Evolutionary conservation across 2,113 vertebrate species (phyloP).

Genomic region (Cacatua alba): DNA sequence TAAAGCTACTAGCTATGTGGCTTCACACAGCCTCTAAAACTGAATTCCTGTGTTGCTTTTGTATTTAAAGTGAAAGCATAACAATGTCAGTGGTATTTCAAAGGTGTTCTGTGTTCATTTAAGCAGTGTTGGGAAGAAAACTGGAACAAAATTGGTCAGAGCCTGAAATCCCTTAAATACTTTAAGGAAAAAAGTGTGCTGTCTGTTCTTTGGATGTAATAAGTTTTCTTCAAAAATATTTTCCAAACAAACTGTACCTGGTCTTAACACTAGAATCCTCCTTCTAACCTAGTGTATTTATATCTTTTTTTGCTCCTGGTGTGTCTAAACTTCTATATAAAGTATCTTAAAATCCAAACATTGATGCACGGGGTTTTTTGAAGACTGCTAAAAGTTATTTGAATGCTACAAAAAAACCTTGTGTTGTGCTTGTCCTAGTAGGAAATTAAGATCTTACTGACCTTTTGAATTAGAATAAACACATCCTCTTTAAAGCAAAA

Average conservation of each 20-base stretch:
- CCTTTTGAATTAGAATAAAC: background rate
- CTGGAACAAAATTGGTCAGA: background rate
- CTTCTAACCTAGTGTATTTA: background rate
- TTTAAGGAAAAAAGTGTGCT: background rate
- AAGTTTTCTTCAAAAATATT: background rate
- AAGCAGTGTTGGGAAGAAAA: background rate
- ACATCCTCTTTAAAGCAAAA: background rate
- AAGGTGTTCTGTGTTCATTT: background rate
- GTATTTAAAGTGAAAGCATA: background rate
- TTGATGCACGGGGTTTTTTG: accelerated
- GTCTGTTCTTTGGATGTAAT: background rate
- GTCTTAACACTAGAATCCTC: background rate
- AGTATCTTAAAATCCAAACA: background rate
- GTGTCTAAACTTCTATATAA: background rate
- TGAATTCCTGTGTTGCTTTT: background rate
- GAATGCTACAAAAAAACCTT: background rate
- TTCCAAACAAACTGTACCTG: background rate
- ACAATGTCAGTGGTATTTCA: background rate
- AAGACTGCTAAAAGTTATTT: background rate
- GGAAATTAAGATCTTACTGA: background rate
- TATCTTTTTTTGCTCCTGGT: background rate
- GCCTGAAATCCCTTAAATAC: background rate
- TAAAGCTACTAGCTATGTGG: background rate
- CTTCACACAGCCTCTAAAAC: background rate
- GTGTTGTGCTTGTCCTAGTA: background rate